These are phyloP conservation scores for Xanthorhoe spadicearia DNA, from an alignment of 2,888 invertebrate species.

Conservation along the genomic window DNA sequence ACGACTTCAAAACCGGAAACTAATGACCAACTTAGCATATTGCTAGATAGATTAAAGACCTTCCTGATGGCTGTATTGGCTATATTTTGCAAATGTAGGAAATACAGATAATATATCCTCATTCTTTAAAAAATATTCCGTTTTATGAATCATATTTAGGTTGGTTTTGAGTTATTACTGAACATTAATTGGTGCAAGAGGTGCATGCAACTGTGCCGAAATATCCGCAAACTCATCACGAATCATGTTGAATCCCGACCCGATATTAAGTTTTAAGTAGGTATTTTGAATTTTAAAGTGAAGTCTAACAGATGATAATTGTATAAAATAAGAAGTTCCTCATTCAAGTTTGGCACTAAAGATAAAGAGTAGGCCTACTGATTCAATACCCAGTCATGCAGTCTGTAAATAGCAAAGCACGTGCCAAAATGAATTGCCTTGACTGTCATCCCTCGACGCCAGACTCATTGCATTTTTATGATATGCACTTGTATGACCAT, in stretches of 20 bases:
- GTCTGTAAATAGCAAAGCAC: constrained; percentile 14
- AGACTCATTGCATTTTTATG: not conserved
- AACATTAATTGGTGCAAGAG: too few relatives aligned
- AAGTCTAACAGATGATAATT: too few relatives aligned
- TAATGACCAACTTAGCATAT: constrained; percentile 5
- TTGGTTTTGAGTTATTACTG: too few relatives aligned
- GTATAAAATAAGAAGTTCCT: too few relatives aligned
- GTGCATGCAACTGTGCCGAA: too few relatives aligned
- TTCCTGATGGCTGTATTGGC: constrained; percentile 1
- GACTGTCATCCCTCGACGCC: constrained; percentile 20
- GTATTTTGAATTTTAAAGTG: too few relatives aligned
- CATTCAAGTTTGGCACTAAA: not conserved
- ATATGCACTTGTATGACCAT: not conserved
- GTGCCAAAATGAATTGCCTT: constrained; percentile 24
- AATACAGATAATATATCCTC: constrained; percentile 3
- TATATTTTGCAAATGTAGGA: constrained; percentile 1
- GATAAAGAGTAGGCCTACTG: not conserved
- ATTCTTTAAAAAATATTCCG: not conserved
- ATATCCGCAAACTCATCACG: too few relatives aligned
- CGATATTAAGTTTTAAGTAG: too few relatives aligned
- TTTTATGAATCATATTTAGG: not conserved
- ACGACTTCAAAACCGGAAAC: constrained; percentile 9
- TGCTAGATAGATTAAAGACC: not conserved
- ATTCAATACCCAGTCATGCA: not conserved
- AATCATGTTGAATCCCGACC: too few relatives aligned